Conservation (phyloP, 2,888 invertebrate species). For the Cataglyphis albicans region DNA sequence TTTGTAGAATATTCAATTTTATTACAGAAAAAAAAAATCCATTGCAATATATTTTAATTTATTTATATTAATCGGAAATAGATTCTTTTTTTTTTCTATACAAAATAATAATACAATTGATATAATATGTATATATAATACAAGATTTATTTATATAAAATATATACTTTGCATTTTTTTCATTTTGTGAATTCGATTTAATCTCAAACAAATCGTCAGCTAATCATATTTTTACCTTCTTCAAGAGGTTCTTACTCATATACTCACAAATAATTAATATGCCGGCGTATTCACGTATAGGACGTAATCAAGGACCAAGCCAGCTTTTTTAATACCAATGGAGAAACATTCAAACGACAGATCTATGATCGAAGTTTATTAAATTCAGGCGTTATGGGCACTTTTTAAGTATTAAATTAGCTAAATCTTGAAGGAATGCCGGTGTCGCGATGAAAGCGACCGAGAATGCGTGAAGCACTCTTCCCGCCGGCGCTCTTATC, state of each 20-base stretch:
- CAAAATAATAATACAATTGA: too few relatives aligned
- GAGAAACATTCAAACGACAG: slow-evolving; percentile 21
- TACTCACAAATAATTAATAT: slow-evolving; percentile 7
- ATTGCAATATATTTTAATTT: too few relatives aligned
- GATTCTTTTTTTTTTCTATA: not conserved
- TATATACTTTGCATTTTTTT: not conserved
- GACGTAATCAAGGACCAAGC: not conserved
- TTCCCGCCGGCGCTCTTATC: slow-evolving; percentile 61
- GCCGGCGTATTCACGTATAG: slow-evolving; percentile 12
- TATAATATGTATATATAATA: not conserved
- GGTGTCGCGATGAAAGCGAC: slow-evolving; percentile 32
- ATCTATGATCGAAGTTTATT: slow-evolving; percentile 49
- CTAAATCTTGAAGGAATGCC: slow-evolving; percentile 43
- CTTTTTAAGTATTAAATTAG: slow-evolving; percentile 41
- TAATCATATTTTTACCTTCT: not conserved
- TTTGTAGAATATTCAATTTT: not conserved
- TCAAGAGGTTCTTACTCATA: not conserved
- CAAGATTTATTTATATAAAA: not conserved
- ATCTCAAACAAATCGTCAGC: not conserved
- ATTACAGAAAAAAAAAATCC: too few relatives aligned
- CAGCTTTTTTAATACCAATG: slow-evolving; percentile 13
- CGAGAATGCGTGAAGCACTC: slow-evolving; percentile 52
- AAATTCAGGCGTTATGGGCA: slow-evolving; percentile 35
- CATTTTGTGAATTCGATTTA: slow-evolving; percentile 2
- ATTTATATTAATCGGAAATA: not conserved